A percentile compares a stretch with the other conserved stretches of the same genome.
Conservation (phyloP, 2,797 vertebrate genomes). For the Setipinna tenuifilis region DNA sequence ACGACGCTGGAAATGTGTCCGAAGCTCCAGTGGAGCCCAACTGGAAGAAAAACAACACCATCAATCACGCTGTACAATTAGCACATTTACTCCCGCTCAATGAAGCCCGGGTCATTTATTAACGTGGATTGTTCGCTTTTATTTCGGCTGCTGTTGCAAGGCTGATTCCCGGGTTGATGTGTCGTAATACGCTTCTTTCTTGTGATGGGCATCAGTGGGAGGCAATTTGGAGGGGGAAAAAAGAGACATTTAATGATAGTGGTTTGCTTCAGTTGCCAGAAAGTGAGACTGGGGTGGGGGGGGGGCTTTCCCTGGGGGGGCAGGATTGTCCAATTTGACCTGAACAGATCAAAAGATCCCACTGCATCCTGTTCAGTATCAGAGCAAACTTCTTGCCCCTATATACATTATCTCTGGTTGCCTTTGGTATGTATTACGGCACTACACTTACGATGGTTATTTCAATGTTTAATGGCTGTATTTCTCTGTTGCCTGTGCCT, state of each 20-base stretch:
- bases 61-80: constrained; percentile 12
- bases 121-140: neutral
- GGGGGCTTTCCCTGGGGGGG: too few relatives aligned
- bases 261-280: neutral
- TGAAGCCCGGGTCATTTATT: constrained; percentile 20
- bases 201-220: neutral
- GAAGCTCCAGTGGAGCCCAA: neutral
- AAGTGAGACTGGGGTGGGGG: neutral
- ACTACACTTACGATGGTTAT: neutral
- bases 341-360: neutral
- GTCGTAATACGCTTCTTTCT: neutral
- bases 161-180: neutral
- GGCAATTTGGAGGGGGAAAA: neutral
- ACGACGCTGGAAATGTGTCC: neutral
- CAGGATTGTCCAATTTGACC: neutral
- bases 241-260: neutral
- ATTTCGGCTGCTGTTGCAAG: neutral
- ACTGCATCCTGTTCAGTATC: neutral
- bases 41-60: constrained; percentile 8
- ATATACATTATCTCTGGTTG: neutral
- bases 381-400: too few relatives aligned
- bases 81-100: constrained; percentile 5
- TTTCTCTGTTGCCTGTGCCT: neutral
- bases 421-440: neutral
- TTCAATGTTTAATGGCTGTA: neutral